Evolutionary conservation across 23 tunicate genomes (phyloP), one percentile per base, ranked within the genome.

Genomic region (Ciona savignyi): DNA sequence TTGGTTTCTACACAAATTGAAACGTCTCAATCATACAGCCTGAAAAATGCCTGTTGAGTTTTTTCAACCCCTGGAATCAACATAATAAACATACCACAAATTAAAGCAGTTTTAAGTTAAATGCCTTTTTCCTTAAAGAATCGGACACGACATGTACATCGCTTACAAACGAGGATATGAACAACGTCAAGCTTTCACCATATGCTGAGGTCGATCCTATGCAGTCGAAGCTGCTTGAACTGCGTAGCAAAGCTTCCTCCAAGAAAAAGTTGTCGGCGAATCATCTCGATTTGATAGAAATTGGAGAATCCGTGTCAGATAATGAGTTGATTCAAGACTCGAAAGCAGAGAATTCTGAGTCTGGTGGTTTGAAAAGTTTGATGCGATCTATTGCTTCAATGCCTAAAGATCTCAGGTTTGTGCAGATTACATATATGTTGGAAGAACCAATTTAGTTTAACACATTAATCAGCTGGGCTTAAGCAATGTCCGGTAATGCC

Each of bases 341-440:
- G 25, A 33, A 27, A 3, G 22, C 76, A 27, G 76, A 72, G 21
- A 32, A 25, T 22, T 20, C 24, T 4, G 67, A 63, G 28, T 11
- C 35, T 2, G 77, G 77, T n/a, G 84, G 77, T 0, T 15, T 79
- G 23, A 73, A 35, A 42, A 66, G 85, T 35, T 30, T 81, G 33
- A 23, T 81, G 20, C 30, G 32, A 3, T 85, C 90, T 4, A 85
- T 85, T 24, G 32, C 49, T 32, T 62, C 82, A 29, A 85, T 85
- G 90, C 83, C 90, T 23, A 78, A 72, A 49, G 90, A 85, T 75
- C 48, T 85, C 1, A 85, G 68, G 90, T 85, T 20, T 49, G 61
- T 20, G 15, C 20, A 15, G 19, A 15, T 11, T 11, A 49, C 20
- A 49, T 11, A 49, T 11, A 49, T 49, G n/a, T n/a, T n/a, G n/a